Percentiles rank a stretch among this genome's conserved stretches.
Conservation (phyloP, 1,140 invertebrate species). For the Neotoxoptera formosana region DNA sequence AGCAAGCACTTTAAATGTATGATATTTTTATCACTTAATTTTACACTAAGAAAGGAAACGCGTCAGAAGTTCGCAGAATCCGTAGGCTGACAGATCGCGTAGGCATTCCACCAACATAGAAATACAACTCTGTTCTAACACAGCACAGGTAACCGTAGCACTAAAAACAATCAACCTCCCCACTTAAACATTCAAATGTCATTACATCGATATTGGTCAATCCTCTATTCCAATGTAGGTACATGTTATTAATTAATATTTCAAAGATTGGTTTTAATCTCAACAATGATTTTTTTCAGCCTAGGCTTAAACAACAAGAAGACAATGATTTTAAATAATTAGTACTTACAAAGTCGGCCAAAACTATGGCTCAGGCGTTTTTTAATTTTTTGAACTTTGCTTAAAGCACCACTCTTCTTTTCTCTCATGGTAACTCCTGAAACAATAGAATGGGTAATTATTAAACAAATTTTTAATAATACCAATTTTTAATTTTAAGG, state of each 20-base stretch:
- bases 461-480: background rate
- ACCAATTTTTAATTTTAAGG: background rate
- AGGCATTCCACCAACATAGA: conserved; percentile 39
- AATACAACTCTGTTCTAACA: conserved; percentile 19
- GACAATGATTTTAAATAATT: background rate
- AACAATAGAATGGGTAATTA: conserved; percentile 11
- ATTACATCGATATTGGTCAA: background rate
- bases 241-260: background rate
- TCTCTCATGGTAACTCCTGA: conserved; percentile 87
- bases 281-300: background rate
- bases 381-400: conserved; percentile 88
- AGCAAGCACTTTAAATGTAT: background rate
- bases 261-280: background rate
- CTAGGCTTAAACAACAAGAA: background rate
- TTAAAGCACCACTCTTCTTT: conserved; percentile 86
- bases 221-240: background rate
- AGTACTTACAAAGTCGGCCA: conserved; percentile 86
- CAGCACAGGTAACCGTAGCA: background rate
- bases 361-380: conserved; percentile 90
- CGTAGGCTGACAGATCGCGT: conserved; percentile 44
- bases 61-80: conserved; percentile 43
- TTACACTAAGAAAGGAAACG: conserved; percentile 17
- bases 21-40: background rate
- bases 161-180: conserved; percentile 40
- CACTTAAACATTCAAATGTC: background rate